Conservation (phyloP, 2,797 vertebrate species). For the Dallia pectoralis region DNA sequence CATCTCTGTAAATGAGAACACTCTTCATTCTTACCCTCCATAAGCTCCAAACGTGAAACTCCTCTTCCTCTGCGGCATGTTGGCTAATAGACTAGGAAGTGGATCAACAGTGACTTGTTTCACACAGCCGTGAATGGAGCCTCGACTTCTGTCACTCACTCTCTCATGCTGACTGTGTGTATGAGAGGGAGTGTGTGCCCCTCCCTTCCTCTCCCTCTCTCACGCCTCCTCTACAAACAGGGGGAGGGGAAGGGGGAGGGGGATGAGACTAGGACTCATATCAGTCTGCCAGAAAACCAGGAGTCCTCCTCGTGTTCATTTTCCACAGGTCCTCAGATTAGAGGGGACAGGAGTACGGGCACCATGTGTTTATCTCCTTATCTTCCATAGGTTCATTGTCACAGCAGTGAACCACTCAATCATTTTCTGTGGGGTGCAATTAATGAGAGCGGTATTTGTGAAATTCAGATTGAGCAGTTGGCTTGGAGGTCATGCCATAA, state of each 20-base stretch:
- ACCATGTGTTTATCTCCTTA: background rate
- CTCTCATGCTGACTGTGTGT: slow-evolving; percentile 57
- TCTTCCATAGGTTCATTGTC: background rate
- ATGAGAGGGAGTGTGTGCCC: slow-evolving; percentile 6
- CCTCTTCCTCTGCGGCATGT: slow-evolving; percentile 82
- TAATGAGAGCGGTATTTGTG: background rate
- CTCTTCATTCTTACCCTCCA: slow-evolving; percentile 75
- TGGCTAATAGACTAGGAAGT: slow-evolving; percentile 51
- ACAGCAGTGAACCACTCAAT: background rate
- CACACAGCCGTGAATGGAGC: slow-evolving; percentile 65
- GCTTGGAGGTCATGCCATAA: background rate
- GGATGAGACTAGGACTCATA: background rate
- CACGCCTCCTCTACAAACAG: slow-evolving; percentile 62
- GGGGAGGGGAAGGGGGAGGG: slow-evolving; percentile 27
- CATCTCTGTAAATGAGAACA: slow-evolving; percentile 27
- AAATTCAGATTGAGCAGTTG: background rate
- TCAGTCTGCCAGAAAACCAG: too few species aligned
- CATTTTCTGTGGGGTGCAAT: background rate
- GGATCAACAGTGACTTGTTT: slow-evolving; percentile 50
- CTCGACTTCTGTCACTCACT: slow-evolving; percentile 69
- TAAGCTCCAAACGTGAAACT: slow-evolving; percentile 86
- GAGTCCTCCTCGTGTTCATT: too few species aligned
- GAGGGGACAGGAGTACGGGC: background rate
- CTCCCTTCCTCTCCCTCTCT: slow-evolving; percentile 21
- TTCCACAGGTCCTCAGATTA: too few species aligned